phyloP scores from a whole-genome alignment of 2,888 invertebrate genomes.

The Copidosoma aretas region DNA sequence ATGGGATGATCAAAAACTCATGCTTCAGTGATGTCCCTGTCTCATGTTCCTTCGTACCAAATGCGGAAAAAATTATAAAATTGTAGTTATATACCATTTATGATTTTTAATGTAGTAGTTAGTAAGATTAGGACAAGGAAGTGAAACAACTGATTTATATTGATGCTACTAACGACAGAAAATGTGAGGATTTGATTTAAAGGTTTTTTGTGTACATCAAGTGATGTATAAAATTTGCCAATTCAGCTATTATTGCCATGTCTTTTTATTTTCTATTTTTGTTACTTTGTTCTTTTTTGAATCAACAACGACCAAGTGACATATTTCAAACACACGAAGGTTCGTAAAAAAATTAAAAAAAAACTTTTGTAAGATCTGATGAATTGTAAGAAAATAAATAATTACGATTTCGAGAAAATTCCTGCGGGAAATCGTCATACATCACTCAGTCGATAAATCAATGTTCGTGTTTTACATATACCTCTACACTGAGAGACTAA shows the following conservation, averaged over 20 bases:
- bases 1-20: conserved; percentile 25
- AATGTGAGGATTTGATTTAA: conserved; percentile 10
- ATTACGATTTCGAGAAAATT: no score
- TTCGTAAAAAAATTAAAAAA: no score
- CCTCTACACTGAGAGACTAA: no score
- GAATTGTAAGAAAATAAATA: no score
- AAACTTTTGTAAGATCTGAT: no score
- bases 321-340: no score
- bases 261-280: background rate
- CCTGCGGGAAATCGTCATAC: no score
- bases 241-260: background rate
- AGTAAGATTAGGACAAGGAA: conserved; percentile 30
- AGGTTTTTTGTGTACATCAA: conserved; percentile 17
- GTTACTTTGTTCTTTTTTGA: no score
- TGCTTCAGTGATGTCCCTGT: conserved; percentile 31
- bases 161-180: conserved; percentile 22
- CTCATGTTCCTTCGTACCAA: conserved; percentile 42
- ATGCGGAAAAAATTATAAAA: conserved; percentile 29
- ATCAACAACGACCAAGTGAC: no score
- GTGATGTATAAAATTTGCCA: conserved; percentile 21
- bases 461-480: no score
- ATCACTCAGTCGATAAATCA: no score
- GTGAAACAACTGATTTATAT: conserved; percentile 11
- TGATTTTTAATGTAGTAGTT: conserved; percentile 31
- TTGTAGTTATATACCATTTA: conserved; percentile 2